A percentile compares a stretch with the other conserved stretches of the same genome.
Evolutionary conservation across 2,797 vertebrate species (phyloP).

Genomic region (Clangula hyemalis): DNA sequence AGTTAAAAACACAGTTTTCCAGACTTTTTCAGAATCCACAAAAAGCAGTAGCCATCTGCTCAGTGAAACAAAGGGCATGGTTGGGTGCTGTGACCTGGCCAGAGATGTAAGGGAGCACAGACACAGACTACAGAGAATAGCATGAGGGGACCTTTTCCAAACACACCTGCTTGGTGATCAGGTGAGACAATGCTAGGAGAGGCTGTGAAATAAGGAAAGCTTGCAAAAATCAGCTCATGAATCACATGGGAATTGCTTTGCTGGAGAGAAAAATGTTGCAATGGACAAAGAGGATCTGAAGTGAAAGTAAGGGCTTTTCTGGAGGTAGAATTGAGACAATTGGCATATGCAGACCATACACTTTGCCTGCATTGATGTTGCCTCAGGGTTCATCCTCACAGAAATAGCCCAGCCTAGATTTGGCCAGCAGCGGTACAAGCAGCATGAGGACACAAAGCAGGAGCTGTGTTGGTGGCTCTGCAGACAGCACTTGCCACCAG

Average conservation of each 20-base stretch:
- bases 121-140: background rate
- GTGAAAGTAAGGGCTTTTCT: background rate
- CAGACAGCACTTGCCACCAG: background rate
- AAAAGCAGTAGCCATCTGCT: background rate
- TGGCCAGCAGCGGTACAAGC: background rate
- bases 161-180: background rate
- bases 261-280: background rate
- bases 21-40: background rate
- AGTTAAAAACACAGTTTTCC: background rate
- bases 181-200: background rate
- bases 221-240: constrained; percentile 6
- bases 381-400: background rate
- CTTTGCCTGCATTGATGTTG: background rate
- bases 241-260: background rate
- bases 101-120: background rate
- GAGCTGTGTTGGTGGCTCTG: constrained; percentile 33
- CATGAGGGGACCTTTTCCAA: background rate
- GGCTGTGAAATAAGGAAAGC: background rate
- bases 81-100: background rate
- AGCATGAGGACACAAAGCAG: background rate
- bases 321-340: background rate
- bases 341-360: background rate
- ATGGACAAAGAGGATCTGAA: background rate
- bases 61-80: background rate
- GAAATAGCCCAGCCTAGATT: background rate